Evolutionary conservation across 1,140 invertebrate species (phyloP), one percentile per base, ranked within the genome.

Genomic region (Meloidogyne floridensis): DNA sequence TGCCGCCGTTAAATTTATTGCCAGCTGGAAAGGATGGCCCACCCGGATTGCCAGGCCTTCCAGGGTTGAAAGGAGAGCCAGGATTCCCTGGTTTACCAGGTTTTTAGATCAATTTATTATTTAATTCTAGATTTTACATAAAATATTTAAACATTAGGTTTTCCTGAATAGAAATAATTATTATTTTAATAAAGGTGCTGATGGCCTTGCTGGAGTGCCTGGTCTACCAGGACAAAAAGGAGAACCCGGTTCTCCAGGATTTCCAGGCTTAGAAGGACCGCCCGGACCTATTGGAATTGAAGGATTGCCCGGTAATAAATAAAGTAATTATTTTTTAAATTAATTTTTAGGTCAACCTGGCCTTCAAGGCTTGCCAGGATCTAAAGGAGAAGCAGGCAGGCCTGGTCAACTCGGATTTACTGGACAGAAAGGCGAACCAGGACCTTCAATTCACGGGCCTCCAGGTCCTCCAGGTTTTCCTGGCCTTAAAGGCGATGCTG

Each of bases 11-110:
- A 56, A 54, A 65, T 76, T 56, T 76, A 42, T 13, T 42, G 15
- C 70, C 47, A 83, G 51, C 81, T 3, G 93, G 93, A 82, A 90
- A 90, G 72, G 90, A 90, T 86, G 93, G 93, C 78, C 87, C 77
- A 74, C 71, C 87, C 10, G 93, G 93, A 70, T 89, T 91, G 42
- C 84, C 90, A 81, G 92, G 90, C 20, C 84, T 91, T 86, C 90
- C 87, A 13, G 85, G 87, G 13, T 47, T 90, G 13, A 89, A 91
- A 6, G 93, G 94, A 94, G 81, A 90, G 87, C 80, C 86, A 90
- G 77, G 94, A 93, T 83, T 87, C 92, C 77, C 92, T 93, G 89
- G 94, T 93, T 65, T 85, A 90, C 80, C 89, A 91, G 51, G 93
- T 59, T n/a, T 65, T 65, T 7, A 70, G 18, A 70, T 11, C 6